Evolutionary conservation across 2,113 vertebrate genomes (phyloP).

Genomic region (Crotalus horridus): DNA sequence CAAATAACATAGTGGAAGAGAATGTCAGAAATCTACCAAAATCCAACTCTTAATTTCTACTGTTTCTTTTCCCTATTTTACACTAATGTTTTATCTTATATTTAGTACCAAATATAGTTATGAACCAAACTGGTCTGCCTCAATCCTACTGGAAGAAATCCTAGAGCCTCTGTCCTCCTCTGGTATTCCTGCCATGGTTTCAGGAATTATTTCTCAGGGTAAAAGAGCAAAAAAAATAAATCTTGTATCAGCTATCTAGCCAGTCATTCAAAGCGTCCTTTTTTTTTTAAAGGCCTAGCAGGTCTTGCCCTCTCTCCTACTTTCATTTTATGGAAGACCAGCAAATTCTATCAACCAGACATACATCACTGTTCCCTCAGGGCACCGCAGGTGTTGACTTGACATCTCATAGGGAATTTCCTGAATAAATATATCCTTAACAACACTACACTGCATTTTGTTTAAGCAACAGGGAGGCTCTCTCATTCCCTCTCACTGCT

Average conservation of each 20-base stretch:
- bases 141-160: neutral
- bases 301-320: neutral
- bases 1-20: neutral
- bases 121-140: neutral
- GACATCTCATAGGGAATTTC: conserved; percentile 9
- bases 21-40: neutral
- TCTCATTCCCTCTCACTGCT: neutral
- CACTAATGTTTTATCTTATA: neutral
- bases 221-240: neutral
- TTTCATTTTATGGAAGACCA: neutral
- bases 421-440: conserved; percentile 10
- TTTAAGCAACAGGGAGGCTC: neutral
- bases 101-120: neutral
- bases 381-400: conserved; percentile 11
- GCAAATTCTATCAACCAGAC: conserved; percentile 5
- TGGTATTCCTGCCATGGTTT: neutral
- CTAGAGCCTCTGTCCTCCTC: neutral
- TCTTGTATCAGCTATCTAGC: neutral
- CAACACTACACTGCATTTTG: neutral
- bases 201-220: neutral
- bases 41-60: neutral
- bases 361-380: neutral
- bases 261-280: neutral
- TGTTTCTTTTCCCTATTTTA: too few species aligned
- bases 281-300: neutral